Conservation (phyloP, 2,113 vertebrate species). For the Aspiorhynchus laticeps region DNA sequence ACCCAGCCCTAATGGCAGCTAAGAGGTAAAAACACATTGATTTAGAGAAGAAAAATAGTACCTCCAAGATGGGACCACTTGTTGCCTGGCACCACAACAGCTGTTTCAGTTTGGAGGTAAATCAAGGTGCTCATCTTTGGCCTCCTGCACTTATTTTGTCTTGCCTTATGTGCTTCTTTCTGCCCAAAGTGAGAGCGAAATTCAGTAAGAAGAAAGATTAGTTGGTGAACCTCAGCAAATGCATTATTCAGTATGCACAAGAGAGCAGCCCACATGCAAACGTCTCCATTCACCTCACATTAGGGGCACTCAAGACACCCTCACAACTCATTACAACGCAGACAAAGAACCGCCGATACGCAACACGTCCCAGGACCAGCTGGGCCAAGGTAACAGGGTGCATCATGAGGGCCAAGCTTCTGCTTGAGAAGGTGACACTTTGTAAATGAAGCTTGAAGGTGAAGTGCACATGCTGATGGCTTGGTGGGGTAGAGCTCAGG, state of each 20-base stretch:
- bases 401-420: slow-evolving; percentile 39
- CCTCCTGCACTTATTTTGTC: slow-evolving; percentile 18
- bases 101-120: slow-evolving; percentile 34
- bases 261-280: slow-evolving; percentile 9
- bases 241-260: slow-evolving; percentile 40
- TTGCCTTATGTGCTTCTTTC: slow-evolving; percentile 9
- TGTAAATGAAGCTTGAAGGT: slow-evolving; percentile 51
- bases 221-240: slow-evolving; percentile 7
- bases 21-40: not conserved
- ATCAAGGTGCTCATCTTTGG: slow-evolving; percentile 12
- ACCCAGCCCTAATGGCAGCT: not conserved
- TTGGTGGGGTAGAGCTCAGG: slow-evolving; percentile 9
- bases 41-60: not conserved
- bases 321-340: slow-evolving; percentile 36
- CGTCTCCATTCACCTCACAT: slow-evolving; percentile 44
- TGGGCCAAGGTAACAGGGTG: slow-evolving; percentile 21
- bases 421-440: slow-evolving; percentile 50
- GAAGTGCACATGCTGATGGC: slow-evolving; percentile 21
- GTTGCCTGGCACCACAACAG: slow-evolving; percentile 14
- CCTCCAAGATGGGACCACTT: not conserved
- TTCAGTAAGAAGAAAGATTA: slow-evolving; percentile 12
- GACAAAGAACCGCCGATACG: not conserved
- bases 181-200: not conserved
- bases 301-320: slow-evolving; percentile 33
- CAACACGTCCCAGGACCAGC: not conserved